These are phyloP conservation scores for Scolopax rusticola DNA, from an alignment of 2,797 vertebrate species.

Conservation along the genomic window DNA sequence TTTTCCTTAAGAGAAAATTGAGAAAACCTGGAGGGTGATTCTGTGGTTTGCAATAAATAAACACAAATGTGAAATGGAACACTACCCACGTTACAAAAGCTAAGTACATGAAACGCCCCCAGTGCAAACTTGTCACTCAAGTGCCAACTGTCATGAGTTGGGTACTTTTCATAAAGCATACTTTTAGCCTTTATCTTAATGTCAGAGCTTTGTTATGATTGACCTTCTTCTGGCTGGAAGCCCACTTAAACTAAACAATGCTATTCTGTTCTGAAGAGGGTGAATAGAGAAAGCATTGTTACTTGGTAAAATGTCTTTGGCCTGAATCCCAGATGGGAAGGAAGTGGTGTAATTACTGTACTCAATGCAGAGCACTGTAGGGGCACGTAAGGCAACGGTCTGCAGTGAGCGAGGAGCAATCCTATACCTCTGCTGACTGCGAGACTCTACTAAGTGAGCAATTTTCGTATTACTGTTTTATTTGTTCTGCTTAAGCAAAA, in stretches of 20 bases:
- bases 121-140: constrained; percentile 53
- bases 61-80: constrained; percentile 26
- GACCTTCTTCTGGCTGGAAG: constrained; percentile 71
- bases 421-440: neutral
- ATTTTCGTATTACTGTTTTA: constrained; percentile 5
- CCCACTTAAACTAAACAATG: constrained; percentile 65
- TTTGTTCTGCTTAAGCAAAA: constrained; percentile 51
- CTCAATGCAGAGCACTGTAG: constrained; percentile 33
- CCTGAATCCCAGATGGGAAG: constrained; percentile 70
- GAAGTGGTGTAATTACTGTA: constrained; percentile 63
- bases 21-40: constrained; percentile 44
- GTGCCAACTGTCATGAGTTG: constrained; percentile 43
- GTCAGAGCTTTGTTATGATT: constrained; percentile 71
- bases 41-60: constrained; percentile 47
- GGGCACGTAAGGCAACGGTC: constrained; percentile 11
- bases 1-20: constrained; percentile 59
- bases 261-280: constrained; percentile 50
- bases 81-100: constrained; percentile 38
- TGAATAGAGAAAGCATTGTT: constrained; percentile 70
- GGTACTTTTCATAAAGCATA: constrained; percentile 48
- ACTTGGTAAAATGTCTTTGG: constrained; percentile 66
- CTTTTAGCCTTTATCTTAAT: constrained; percentile 71
- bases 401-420: neutral
- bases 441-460: neutral
- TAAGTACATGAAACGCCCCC: constrained; percentile 17